Evolutionary conservation across 2,113 vertebrate genomes (phyloP).

Genomic region (Anhinga anhinga): DNA sequence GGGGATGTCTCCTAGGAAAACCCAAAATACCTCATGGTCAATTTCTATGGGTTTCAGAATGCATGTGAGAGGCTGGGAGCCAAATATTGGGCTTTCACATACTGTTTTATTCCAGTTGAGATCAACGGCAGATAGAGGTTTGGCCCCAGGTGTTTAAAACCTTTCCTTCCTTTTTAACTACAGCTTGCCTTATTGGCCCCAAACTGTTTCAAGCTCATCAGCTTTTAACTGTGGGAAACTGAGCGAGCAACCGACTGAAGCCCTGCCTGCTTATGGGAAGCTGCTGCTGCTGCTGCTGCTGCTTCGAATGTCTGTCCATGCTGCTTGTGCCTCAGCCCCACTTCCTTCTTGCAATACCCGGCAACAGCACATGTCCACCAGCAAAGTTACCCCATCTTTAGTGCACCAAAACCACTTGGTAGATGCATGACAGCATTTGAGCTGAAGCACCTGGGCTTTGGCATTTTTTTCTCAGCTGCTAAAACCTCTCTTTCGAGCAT

Average conservation of each 20-base stretch:
- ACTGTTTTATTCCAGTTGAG: conserved; percentile 9
- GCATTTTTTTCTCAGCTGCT: neutral
- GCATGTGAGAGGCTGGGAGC: neutral
- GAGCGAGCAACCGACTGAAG: neutral
- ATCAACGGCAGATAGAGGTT: conserved; percentile 12
- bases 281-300: neutral
- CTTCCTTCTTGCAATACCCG: neutral
- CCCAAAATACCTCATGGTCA: neutral
- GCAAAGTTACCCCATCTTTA: neutral
- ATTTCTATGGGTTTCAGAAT: neutral
- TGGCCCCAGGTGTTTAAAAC: conserved; percentile 52
- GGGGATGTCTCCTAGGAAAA: neutral
- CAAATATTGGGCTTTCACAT: neutral
- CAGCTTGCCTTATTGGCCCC: neutral
- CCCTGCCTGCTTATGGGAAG: neutral
- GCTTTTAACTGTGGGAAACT: conserved; percentile 47
- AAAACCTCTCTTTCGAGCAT: neutral
- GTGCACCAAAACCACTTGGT: neutral
- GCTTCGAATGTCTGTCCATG: neutral
- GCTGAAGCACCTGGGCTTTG: neutral
- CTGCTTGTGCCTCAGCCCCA: neutral
- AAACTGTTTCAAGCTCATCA: conserved; percentile 27
- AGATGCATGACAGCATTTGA: neutral
- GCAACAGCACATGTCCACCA: neutral
- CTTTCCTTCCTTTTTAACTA: conserved; percentile 55